phyloP scores from a whole-genome alignment of 92 coral and sea anemone genomes.

The Actinostola sp. region DNA sequence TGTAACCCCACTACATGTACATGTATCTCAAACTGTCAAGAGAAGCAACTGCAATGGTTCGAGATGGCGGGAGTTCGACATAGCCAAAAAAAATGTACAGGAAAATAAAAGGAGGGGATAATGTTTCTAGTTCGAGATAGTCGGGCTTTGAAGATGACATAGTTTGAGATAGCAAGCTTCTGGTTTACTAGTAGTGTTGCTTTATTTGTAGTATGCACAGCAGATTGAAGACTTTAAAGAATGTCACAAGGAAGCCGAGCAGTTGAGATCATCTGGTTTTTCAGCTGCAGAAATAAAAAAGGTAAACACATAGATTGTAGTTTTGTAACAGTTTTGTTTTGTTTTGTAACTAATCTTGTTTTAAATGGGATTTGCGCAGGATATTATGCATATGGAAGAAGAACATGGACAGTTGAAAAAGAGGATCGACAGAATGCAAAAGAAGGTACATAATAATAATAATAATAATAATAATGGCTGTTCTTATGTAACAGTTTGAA shows the following conservation, averaged over 20 bases:
- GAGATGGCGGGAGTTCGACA: no score
- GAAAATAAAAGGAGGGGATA: no score
- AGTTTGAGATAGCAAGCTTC: no score
- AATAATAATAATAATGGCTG: no score
- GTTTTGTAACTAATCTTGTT: neutral
- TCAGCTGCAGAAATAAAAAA: slow-evolving; percentile 96
- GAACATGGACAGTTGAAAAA: slow-evolving; percentile 90
- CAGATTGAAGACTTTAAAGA: slow-evolving; percentile 95
- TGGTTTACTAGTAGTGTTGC: neutral
- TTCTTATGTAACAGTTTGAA: no score
- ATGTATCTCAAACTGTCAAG: no score
- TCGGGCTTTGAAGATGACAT: neutral
- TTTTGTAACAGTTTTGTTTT: neutral
- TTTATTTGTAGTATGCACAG: slow-evolving; percentile 70
- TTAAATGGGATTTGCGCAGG: slow-evolving; percentile 50
- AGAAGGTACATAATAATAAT: slow-evolving; percentile 88
- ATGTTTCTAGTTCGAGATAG: no score
- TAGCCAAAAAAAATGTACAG: no score
- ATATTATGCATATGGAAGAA: slow-evolving; percentile 98
- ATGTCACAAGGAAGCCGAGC: slow-evolving; percentile 85
- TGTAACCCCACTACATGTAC: no score
- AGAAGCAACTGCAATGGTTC: no score
- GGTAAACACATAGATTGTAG: no score
- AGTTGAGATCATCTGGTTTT: slow-evolving; percentile 85
- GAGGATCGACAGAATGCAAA: slow-evolving; percentile 93